Base-by-base conservation (phyloP, 53 echinoderm and acorn worm species). In the Arbacia lixula region DNA sequence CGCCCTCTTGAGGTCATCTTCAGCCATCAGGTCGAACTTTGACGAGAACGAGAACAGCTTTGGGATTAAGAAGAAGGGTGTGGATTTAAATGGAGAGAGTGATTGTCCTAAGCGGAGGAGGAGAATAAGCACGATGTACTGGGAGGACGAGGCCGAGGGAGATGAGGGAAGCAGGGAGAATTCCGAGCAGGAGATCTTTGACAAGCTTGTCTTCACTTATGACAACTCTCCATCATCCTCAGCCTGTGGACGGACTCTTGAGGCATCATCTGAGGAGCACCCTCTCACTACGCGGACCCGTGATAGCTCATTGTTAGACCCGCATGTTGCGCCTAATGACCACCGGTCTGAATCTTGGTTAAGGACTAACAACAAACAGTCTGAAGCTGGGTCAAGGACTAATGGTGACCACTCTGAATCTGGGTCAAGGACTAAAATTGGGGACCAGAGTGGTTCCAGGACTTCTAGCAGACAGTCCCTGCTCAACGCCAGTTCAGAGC, bases 201-300 rank as follows among this genome's bases (percentile, higher is more conserved):
- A 30, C 33, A 63, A 46, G 20, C 9, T 81, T 16, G 50, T 81
- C 2, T 81, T 63, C 64, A 81, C 82, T 1, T 81, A 81, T 26
- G 82, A 81, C 82, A 81, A 81, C 35, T 81, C 82, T 29, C 82
- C 82, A 2, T 81, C 82, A 12, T 63, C 82, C 22, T 63, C 62
- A 8, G 33, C 33, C 0, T 22, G 30, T 8, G 42, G 31, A 41
- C 62, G 49, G n/a, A 81, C 49, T 12, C 19, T 77, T 11, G 77
- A 77, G 2, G 56, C 77, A 10, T 77, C 77, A 2, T 57, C 43
- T 21, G 77, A 77, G 11, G 77, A 77, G 34, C n/a, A 32, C 2
- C 5, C 37, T 3, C 19, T 16, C 27, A 43, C 51, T 4, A 53
- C 42, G 19, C 33, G 51, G 30, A 5, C 53, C 33, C 50, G 51